Conservation (phyloP, 1,140 invertebrate genomes). For the Cotesia chilonis region DNA sequence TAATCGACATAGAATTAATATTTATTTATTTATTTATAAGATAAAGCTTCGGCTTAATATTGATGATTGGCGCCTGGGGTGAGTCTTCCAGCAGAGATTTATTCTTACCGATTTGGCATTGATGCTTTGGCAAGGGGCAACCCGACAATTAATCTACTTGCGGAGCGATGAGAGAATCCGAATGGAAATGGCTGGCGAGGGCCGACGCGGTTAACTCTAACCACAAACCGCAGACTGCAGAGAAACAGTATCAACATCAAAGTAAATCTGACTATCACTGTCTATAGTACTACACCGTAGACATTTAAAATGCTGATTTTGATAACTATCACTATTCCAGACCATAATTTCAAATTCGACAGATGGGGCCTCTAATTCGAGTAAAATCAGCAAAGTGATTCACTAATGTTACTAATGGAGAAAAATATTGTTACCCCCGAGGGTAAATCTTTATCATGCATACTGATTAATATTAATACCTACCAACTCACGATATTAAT, state of each 20-base stretch:
- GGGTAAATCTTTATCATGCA: neutral
- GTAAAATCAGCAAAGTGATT: too few relatives aligned
- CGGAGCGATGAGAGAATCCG: conserved; percentile 23
- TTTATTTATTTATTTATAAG: too few relatives aligned
- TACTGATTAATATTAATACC: too few relatives aligned
- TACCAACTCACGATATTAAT: too few relatives aligned
- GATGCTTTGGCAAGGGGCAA: conserved; percentile 1
- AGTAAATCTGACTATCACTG: conserved; percentile 18
- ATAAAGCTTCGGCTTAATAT: too few relatives aligned
- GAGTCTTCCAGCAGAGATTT: too few relatives aligned
- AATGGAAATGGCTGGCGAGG: conserved; percentile 20
- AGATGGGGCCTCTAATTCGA: too few relatives aligned
- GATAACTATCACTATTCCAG: too few relatives aligned
- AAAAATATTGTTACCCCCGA: neutral
- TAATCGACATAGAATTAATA: too few relatives aligned
- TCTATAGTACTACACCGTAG: neutral
- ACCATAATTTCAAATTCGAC: too few relatives aligned
- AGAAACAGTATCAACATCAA: conserved; percentile 18
- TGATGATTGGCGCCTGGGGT: too few relatives aligned
- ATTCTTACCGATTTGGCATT: conserved; percentile 8
- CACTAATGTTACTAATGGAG: neutral
- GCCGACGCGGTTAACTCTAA: conserved; percentile 17
- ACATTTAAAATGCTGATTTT: too few relatives aligned
- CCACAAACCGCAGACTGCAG: conserved; percentile 21
- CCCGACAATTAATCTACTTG: conserved; percentile 25